These are phyloP conservation scores for Drosophila chauvacae DNA, from an alignment of 1,140 invertebrate species.

Conservation along the genomic window DNA sequence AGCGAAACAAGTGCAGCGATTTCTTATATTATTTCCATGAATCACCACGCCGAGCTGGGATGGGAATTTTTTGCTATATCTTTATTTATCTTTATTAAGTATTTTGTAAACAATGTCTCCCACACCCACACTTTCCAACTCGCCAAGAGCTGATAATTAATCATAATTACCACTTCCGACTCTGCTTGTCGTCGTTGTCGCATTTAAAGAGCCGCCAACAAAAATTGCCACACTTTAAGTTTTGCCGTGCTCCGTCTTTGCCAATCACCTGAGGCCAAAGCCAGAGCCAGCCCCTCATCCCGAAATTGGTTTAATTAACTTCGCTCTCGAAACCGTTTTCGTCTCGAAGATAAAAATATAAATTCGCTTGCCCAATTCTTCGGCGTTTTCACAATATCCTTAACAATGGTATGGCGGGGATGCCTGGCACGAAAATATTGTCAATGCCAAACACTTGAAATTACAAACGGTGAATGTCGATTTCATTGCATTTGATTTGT, in stretches of 20 bases:
- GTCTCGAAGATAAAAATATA: constrained; percentile 43
- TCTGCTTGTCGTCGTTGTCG: constrained; percentile 21
- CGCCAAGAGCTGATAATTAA: constrained; percentile 53
- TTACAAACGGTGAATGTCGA: constrained; percentile 65
- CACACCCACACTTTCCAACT: constrained; percentile 23
- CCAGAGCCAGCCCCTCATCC: constrained; percentile 2
- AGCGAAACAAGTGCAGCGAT: constrained; percentile 45
- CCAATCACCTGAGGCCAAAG: constrained; percentile 33
- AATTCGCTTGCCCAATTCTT: constrained; percentile 62
- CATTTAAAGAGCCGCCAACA: constrained; percentile 14
- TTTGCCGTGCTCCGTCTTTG: constrained; percentile 12
- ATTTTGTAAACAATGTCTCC: constrained; percentile 32
- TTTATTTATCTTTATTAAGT: constrained; percentile 22
- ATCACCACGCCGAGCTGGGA: neutral
- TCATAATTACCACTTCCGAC: constrained; percentile 56
- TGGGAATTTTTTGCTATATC: neutral
- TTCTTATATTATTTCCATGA: constrained; percentile 30
- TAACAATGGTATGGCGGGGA: constrained; percentile 47
- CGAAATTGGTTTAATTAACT: constrained; percentile 57
- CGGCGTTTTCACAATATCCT: constrained; percentile 68
- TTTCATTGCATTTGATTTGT: constrained; percentile 43
- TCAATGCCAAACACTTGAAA: constrained; percentile 74
- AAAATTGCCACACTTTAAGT: constrained; percentile 50
- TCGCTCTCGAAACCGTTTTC: constrained; percentile 26
- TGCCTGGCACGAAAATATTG: constrained; percentile 52